A percentile compares a stretch with the other conserved stretches of the same genome.
Conservation (phyloP, 2,113 vertebrate genomes). For the Spheniscus mendiculus region DNA sequence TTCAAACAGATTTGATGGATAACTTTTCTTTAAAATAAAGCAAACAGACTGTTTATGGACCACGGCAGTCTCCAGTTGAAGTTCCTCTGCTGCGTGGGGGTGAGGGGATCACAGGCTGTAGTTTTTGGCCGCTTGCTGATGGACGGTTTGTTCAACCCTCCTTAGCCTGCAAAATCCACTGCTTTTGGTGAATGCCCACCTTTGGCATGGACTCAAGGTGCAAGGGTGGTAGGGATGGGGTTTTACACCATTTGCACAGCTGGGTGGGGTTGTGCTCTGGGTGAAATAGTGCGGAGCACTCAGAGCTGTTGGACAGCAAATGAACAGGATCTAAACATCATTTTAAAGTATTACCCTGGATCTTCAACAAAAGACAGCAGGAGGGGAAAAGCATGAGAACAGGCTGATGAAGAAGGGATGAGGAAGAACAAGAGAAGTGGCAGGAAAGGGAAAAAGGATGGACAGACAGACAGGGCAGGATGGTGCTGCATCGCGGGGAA, state of each 20-base stretch:
- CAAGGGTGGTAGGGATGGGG: neutral
- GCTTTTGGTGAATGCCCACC: neutral
- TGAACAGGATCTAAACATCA: neutral
- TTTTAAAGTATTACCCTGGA: neutral
- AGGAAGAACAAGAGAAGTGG: neutral
- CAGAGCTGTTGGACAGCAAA: neutral
- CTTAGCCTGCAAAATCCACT: neutral
- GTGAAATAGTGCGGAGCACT: neutral
- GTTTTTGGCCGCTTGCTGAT: neutral
- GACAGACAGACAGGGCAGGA: neutral
- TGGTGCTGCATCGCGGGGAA: rapidly evolving
- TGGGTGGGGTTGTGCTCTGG: neutral
- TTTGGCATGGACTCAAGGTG: rapidly evolving
- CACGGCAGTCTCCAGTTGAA: neutral
- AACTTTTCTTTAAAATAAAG: neutral
- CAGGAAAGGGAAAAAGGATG: neutral
- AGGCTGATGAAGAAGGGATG: neutral
- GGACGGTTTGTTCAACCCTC: neutral
- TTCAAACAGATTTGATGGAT: conserved; percentile 9
- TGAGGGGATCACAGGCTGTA: neutral
- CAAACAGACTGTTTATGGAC: neutral
- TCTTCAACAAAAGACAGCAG: neutral
- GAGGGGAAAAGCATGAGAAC: neutral
- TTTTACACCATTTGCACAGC: neutral
- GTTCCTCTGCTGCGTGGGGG: neutral